Evolutionary conservation across 1,140 invertebrate genomes (phyloP).

Genomic region (Magallana gigas): DNA sequence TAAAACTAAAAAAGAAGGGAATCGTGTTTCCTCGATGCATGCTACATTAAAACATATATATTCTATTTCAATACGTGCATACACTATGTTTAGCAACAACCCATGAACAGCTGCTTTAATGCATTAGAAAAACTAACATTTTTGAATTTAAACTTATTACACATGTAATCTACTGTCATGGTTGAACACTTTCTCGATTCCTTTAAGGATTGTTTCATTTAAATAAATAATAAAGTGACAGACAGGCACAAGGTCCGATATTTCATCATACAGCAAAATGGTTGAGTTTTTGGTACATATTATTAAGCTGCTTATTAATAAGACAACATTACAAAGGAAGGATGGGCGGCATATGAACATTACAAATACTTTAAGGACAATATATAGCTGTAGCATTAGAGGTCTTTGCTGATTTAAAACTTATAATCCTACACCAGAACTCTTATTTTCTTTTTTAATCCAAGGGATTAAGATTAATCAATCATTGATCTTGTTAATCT

Average conservation of each 20-base stretch:
- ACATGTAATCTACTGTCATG: not conserved
- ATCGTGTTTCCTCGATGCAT: too few species aligned
- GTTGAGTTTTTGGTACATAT: not conserved
- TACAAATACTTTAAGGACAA: not conserved
- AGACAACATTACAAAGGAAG: not conserved
- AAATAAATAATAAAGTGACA: not conserved
- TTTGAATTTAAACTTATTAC: too few species aligned
- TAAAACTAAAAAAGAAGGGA: too few species aligned
- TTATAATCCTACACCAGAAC: not conserved
- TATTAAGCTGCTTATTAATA: not conserved
- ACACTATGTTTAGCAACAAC: not conserved
- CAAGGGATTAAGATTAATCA: conserved; percentile 3
- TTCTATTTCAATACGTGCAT: not conserved
- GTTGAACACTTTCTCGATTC: not conserved
- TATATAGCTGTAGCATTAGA: not conserved
- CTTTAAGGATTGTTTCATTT: not conserved
- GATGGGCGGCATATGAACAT: not conserved
- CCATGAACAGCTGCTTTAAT: too few species aligned
- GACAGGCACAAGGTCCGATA: not conserved
- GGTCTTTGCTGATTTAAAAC: not conserved
- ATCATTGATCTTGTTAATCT: conserved; percentile 38
- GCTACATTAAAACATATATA: too few species aligned
- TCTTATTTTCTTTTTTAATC: not conserved
- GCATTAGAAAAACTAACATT: too few species aligned
- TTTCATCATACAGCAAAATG: conserved; percentile 6